Conservation (phyloP, 2,888 invertebrate species). For the Smittia sp. region DNA sequence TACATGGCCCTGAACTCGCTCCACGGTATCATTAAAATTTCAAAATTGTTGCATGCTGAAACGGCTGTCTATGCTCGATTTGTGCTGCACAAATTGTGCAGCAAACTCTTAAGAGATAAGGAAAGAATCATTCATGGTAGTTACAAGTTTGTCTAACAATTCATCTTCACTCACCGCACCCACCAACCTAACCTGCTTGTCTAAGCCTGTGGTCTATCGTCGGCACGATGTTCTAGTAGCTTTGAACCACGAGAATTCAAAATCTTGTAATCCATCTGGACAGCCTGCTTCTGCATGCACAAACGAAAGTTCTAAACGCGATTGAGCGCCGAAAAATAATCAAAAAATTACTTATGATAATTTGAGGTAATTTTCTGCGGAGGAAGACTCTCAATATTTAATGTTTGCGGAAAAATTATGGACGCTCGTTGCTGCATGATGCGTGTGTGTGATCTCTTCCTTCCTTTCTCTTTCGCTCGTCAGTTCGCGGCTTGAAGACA, state of each 20-base stretch:
- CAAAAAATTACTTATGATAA: slow-evolving; percentile 25
- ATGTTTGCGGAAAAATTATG: not conserved
- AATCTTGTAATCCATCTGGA: not conserved
- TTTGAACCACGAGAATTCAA: too few relatives aligned
- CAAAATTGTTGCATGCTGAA: slow-evolving; percentile 1
- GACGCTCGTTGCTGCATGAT: not conserved
- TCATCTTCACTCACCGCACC: too few relatives aligned
- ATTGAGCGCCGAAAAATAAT: not conserved
- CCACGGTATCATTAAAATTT: slow-evolving; percentile 3
- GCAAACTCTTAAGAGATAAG: too few relatives aligned
- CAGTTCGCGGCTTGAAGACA: not conserved
- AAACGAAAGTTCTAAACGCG: not conserved
- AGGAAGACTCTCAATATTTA: not conserved
- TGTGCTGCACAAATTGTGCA: too few relatives aligned
- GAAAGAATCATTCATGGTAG: not conserved
- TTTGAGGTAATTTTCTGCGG: slow-evolving; percentile 21
- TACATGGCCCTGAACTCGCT: not conserved
- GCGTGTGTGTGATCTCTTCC: not conserved
- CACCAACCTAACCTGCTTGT: too few relatives aligned
- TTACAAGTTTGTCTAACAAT: not conserved
- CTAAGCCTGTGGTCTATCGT: too few relatives aligned
- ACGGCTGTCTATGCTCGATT: too few relatives aligned
- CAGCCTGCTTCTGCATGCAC: not conserved
- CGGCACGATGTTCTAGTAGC: too few relatives aligned
- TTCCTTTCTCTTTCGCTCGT: too few relatives aligned